These are phyloP conservation scores for Aricia agestis DNA, from an alignment of 1,140 invertebrate species.

Conservation along the genomic window DNA sequence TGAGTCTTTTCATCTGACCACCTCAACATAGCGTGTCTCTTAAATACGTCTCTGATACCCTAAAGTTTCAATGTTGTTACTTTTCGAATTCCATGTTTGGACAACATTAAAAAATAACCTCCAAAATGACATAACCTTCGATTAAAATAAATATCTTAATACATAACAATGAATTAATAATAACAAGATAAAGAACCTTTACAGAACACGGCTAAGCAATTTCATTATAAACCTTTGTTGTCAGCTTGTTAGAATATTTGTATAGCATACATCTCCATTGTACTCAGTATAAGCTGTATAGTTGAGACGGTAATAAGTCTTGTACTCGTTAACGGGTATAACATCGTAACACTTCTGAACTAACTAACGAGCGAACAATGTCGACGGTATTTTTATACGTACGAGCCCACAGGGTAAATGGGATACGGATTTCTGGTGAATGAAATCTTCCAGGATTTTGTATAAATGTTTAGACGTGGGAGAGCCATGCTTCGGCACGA, in stretches of 20 bases:
- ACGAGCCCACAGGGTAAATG: neutral
- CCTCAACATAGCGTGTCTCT: no score
- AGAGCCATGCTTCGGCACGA: no score
- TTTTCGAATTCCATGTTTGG: no score
- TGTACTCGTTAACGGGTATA: constrained; percentile 39
- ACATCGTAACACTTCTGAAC: constrained; percentile 35
- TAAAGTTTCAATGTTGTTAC: no score
- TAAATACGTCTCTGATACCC: no score
- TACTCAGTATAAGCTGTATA: constrained; percentile 10
- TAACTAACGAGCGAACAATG: constrained; percentile 39
- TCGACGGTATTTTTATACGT: constrained; percentile 20
- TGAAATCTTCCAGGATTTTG: neutral
- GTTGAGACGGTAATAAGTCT: constrained; percentile 40
- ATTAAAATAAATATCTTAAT: neutral
- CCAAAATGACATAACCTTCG: no score
- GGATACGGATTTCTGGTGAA: neutral
- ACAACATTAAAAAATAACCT: no score
- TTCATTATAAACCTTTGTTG: constrained; percentile 5
- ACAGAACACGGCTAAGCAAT: neutral
- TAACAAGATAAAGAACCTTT: neutral
- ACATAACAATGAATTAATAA: neutral
- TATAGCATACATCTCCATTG: constrained; percentile 5
- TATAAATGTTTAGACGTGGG: no score
- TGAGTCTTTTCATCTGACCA: no score
- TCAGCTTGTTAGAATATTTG: constrained; percentile 10